Evolutionary conservation across 2,113 vertebrate genomes (phyloP).

Genomic region (Promerops cafer): DNA sequence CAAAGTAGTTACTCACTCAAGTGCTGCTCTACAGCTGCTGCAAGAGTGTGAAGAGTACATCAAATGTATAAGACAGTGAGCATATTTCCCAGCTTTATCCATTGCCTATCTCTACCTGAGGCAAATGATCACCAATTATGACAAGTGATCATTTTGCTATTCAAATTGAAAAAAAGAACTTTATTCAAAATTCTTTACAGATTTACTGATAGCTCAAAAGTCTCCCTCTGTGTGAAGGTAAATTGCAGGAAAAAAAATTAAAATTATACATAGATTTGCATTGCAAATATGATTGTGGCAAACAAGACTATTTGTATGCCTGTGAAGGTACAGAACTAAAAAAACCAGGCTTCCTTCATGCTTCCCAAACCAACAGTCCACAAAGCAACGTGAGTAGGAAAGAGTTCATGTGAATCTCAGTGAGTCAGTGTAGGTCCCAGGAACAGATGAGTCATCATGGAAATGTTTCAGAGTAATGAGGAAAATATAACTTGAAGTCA

Average conservation of each 20-base stretch:
- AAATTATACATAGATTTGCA: background rate
- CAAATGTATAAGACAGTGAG: background rate
- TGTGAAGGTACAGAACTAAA: background rate
- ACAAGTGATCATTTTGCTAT: background rate
- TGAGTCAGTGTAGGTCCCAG: background rate
- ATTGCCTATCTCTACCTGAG: background rate
- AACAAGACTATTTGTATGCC: background rate
- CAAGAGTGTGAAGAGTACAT: background rate
- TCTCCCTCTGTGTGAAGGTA: background rate
- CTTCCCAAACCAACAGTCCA: background rate
- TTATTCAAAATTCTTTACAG: background rate
- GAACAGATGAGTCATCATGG: background rate
- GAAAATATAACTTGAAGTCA: background rate
- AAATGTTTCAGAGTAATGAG: background rate
- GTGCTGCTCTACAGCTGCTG: background rate
- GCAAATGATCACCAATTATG: background rate
- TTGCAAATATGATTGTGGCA: background rate
- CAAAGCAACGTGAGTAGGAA: rapidly evolving
- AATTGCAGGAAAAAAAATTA: background rate
- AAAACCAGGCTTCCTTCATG: background rate
- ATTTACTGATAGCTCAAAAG: background rate
- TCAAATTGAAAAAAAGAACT: background rate
- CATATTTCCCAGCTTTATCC: background rate
- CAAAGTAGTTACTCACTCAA: background rate
- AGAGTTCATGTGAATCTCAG: background rate